Conservation (phyloP, 2,888 invertebrate species). For the Eupithecia vulgata region DNA sequence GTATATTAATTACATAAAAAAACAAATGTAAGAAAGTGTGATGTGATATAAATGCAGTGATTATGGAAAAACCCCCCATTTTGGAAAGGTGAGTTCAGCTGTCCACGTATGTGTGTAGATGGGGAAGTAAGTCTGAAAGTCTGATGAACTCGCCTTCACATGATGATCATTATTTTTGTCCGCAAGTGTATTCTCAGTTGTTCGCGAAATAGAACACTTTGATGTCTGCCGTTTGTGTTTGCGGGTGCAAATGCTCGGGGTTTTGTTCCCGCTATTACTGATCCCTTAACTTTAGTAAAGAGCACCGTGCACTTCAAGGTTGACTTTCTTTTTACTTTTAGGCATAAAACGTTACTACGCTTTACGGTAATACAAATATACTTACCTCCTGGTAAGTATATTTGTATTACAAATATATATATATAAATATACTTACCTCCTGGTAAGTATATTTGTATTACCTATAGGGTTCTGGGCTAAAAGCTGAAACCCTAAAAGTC, state of each 20-base stretch:
- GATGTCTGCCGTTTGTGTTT: slow-evolving; percentile 43
- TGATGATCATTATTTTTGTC: slow-evolving; percentile 20
- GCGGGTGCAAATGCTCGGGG: slow-evolving; percentile 41
- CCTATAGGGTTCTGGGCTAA: not conserved
- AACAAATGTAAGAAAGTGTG: too few relatives aligned
- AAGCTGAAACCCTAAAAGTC: not conserved
- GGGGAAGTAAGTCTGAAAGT: not conserved
- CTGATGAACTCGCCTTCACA: not conserved
- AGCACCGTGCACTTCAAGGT: not conserved
- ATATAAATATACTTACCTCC: too few relatives aligned
- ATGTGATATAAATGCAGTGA: not conserved
- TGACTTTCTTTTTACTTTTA: not conserved
- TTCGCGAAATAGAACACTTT: slow-evolving; percentile 47
- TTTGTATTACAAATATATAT: too few relatives aligned
- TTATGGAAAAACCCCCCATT: too few relatives aligned
- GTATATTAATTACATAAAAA: too few relatives aligned
- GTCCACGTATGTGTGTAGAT: too few relatives aligned
- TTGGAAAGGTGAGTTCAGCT: too few relatives aligned
- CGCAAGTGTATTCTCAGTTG: slow-evolving; percentile 43
- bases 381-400: too few relatives aligned
- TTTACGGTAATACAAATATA: too few relatives aligned
- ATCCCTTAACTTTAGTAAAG: slow-evolving; percentile 20
- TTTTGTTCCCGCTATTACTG: slow-evolving; percentile 39
- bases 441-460: not conserved
- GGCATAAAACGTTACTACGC: not conserved